These are phyloP conservation scores for Megamerina dolium DNA, from an alignment of 2,888 invertebrate species.

Conservation along the genomic window DNA sequence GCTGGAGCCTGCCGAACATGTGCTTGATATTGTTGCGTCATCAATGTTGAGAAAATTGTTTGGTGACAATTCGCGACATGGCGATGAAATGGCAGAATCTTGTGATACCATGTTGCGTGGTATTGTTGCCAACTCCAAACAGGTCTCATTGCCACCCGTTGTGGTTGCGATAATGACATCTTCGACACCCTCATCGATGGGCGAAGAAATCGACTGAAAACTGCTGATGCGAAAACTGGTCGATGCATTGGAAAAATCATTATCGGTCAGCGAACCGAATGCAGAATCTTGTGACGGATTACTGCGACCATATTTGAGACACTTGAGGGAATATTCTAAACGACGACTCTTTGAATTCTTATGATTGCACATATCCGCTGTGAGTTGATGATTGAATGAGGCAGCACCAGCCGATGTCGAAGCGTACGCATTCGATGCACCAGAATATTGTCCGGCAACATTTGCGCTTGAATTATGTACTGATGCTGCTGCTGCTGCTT, in stretches of 20 bases:
- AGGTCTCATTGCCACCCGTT: constrained; percentile 42
- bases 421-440: constrained; percentile 3
- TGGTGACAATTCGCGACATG: constrained; percentile 45
- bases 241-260: constrained; percentile 48
- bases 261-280: constrained; percentile 49
- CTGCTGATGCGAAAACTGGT: constrained; percentile 48
- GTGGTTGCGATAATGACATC: constrained; percentile 47
- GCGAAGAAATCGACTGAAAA: constrained; percentile 49
- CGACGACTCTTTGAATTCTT: constrained; percentile 49
- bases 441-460: constrained; percentile 4
- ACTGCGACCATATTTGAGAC: constrained; percentile 48
- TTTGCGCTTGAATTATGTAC: constrained; percentile 6
- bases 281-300: constrained; percentile 51
- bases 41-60: constrained; percentile 44
- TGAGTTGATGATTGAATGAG: constrained; percentile 45
- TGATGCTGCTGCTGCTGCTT: not conserved
- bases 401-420: constrained; percentile 16
- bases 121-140: constrained; percentile 43
- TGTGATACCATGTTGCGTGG: constrained; percentile 43
- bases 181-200: constrained; percentile 50
- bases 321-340: constrained; percentile 48
- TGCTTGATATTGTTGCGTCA: constrained; percentile 32
- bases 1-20: constrained; percentile 33
- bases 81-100: constrained; percentile 47
- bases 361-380: constrained; percentile 47